These are phyloP conservation scores for Pogonophryne albipinna DNA, from an alignment of 2,797 vertebrate species.

Conservation along the genomic window DNA sequence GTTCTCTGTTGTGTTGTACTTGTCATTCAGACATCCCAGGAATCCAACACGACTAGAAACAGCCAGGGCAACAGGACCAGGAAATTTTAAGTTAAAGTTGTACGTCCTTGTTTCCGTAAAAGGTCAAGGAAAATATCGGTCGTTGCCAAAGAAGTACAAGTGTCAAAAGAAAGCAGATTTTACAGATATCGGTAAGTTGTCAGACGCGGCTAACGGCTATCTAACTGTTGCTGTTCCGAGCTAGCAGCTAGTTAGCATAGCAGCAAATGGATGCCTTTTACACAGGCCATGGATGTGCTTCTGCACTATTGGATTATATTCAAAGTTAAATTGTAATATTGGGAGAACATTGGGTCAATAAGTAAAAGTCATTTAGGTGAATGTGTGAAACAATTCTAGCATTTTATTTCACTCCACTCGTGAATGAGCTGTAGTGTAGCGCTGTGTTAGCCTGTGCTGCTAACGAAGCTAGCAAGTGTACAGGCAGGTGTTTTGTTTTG, in stretches of 20 bases:
- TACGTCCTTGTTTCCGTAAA: background rate
- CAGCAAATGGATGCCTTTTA: constrained; percentile 73
- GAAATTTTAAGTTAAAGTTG: constrained; percentile 22
- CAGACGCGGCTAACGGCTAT: constrained; percentile 15
- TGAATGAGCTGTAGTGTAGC: constrained; percentile 4
- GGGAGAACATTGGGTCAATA: rapidly evolving
- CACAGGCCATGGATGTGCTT: constrained; percentile 58
- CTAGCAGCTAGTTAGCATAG: constrained; percentile 66
- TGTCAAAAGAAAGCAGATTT: constrained; percentile 12
- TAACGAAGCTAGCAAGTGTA: constrained; percentile 52
- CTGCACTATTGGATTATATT: constrained; percentile 1
- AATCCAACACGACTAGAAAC: constrained; percentile 66
- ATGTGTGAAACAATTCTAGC: too few species aligned
- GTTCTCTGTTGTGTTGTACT: constrained; percentile 53
- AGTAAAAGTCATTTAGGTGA: background rate
- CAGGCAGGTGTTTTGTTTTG: constrained; percentile 27
- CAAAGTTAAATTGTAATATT: background rate
- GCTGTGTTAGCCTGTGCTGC: constrained; percentile 51
- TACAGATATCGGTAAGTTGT: constrained; percentile 60
- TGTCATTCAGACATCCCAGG: constrained; percentile 85
- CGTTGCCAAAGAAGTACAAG: constrained; percentile 8
- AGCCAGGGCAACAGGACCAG: constrained; percentile 47
- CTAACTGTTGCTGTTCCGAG: constrained; percentile 29
- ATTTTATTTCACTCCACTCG: background rate
- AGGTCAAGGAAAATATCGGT: background rate